phyloP scores from a whole-genome alignment of 2,888 invertebrate genomes.

The Dascillus cervinus region DNA sequence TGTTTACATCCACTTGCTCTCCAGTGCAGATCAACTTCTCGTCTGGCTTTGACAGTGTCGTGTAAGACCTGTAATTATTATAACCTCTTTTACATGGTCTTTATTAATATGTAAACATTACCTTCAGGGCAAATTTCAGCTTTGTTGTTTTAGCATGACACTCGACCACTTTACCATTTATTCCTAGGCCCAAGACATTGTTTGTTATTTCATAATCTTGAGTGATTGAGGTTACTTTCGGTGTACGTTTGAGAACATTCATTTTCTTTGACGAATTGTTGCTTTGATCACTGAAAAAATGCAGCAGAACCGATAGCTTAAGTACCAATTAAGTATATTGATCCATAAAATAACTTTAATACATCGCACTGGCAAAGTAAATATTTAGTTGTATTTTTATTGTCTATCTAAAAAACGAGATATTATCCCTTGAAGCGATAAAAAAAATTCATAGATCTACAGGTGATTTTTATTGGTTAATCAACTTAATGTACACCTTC shows the following conservation, averaged over 20 bases:
- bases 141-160: slow-evolving; percentile 73
- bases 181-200: slow-evolving; percentile 91
- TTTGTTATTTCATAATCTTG: slow-evolving; percentile 90
- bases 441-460: too few species aligned
- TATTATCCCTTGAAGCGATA: too few species aligned
- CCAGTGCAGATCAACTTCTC: slow-evolving; percentile 96
- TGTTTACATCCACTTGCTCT: slow-evolving; percentile 83
- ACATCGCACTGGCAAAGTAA: too few species aligned
- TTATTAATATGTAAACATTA: slow-evolving; percentile 42
- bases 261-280: too few species aligned
- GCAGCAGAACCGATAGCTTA: too few species aligned
- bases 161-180: slow-evolving; percentile 98
- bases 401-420: too few species aligned
- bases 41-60: slow-evolving; percentile 84
- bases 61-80: slow-evolving; percentile 61
- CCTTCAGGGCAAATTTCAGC: slow-evolving; percentile 87
- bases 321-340: too few species aligned
- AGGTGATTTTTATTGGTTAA: too few species aligned
- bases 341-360: too few species aligned
- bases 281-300: too few species aligned
- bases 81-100: background rate
- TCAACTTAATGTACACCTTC: too few species aligned
- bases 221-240: slow-evolving; percentile 75
- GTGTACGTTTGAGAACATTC: slow-evolving; percentile 34
- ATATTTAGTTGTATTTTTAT: too few species aligned